Percentiles rank a stretch among this genome's conserved stretches.
Conservation (phyloP, 1,140 invertebrate species). For the Chironomus striatipennis region DNA sequence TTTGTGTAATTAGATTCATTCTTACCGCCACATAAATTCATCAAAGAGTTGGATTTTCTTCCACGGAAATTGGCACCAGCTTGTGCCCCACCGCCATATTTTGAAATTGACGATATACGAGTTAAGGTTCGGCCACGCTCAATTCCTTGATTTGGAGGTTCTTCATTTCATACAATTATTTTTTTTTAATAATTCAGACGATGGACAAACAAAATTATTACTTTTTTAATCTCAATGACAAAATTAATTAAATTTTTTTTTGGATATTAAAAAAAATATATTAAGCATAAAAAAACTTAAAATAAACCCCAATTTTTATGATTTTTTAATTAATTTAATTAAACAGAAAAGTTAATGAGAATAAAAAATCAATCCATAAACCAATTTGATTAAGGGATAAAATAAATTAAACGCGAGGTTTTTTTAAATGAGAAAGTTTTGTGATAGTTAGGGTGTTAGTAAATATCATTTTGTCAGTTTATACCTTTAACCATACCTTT, state of each 20-base stretch:
- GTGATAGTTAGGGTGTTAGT: background rate
- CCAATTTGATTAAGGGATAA: background rate
- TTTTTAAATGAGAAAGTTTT: too few species aligned
- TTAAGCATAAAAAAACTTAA: background rate
- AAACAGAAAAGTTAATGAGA: background rate
- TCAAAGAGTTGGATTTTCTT: constrained; percentile 85
- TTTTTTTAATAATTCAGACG: background rate
- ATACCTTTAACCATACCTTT: constrained; percentile 54
- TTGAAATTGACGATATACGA: constrained; percentile 37
- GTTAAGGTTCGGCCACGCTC: constrained; percentile 40
- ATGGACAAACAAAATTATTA: background rate
- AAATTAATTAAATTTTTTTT: background rate
- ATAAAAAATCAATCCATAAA: background rate
- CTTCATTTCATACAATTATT: constrained; percentile 30
- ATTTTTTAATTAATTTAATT: background rate
- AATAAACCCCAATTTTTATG: background rate
- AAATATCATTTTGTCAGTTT: background rate
- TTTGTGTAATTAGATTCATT: constrained; percentile 34
- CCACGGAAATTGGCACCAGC: constrained; percentile 51
- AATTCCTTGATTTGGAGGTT: constrained; percentile 44
- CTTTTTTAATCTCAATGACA: background rate
- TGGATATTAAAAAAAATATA: background rate
- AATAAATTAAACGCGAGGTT: too few species aligned
- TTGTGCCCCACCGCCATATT: constrained; percentile 31
- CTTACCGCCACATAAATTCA: constrained; percentile 85